Evolutionary conservation across 2,888 invertebrate genomes (phyloP), one percentile per base, ranked within the genome.

Genomic region (Pachydiplax longipennis): DNA sequence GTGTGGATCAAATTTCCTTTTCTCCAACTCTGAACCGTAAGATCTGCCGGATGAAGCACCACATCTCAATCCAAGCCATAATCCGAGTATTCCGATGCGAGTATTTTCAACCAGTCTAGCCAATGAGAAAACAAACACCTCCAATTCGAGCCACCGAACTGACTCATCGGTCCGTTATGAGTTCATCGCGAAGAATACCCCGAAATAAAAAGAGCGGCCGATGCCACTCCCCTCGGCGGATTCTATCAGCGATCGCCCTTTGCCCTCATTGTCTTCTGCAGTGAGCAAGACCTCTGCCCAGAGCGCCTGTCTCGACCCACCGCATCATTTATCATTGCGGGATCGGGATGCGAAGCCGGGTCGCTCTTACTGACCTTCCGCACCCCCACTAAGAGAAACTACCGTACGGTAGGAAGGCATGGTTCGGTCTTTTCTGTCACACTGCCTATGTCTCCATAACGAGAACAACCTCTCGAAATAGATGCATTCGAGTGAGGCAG

Each of bases 141-240:
- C 58, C 87, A 87, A 87, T 87, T 87, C 58, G 40, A 37, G 87
- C 35, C n/a, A 13, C 87, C 13, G 37, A n/a, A 61, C 87, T 65
- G 65, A 87, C 87, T 87, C 87, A 37, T n/a, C 37, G 58, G 31
- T 37, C 87, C 87, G 61, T 87, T 87, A 61, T 87, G 87, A 87
- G 87, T 87, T 87, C 87, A 87, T 87, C 61, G 87, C 87, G 37
- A 37, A 87, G 87, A 87, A 87, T 87, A 87, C 87, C 35, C 53
- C 87, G 87, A 37, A 35, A 53, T 8, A n/a, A 87, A 87, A 37
- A 35, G 58, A n/a, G 37, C 53, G 58, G 10, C 87, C 87, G 65
- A 87, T 87, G 40, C 87, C 87, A 65, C 87, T 37, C 87, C 87
- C 87, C 61, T n/a, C 61, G 61, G 35, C 18, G 61, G 37, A 61